Evolutionary conservation across 2,113 vertebrate species (phyloP), one percentile per base, ranked within the genome.

Genomic region (Astur gentilis): DNA sequence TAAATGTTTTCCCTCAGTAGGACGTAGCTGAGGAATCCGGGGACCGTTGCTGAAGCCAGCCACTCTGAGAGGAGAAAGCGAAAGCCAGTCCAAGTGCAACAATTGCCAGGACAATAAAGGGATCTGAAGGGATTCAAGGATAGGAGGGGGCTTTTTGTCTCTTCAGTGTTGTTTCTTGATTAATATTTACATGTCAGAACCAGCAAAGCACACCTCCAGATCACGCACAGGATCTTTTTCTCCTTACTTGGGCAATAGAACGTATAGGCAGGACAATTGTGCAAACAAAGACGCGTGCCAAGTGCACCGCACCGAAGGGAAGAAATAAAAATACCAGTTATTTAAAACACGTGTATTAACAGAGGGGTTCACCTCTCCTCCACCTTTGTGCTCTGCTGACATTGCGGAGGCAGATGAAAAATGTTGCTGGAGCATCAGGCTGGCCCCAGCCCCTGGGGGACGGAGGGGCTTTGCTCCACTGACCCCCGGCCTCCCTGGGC

Each of bases 1-100:
- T 97, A 96, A 97, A 96, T 98, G 96, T 97, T 98, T 97, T 97
- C 60, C 80, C 97, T 97, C 97, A 96, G 96, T 97, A 88, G 97
- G 97, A 97, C 36, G 13, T 89, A 96, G 81, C 94, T 97, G 83
- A 94, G 95, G 96, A 97, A 97, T 98, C 96, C 93, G 70, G 82
- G 90, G 94, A 95, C 67, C 27, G 17, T 91, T 60, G 95, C 85
- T 88, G 76, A 60, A 96, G 95, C 94, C 96, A 97, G 89, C 77
- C n/a, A 26, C 83, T 94, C 86, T 64, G 79, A 96, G 95, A 96
- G 67, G 78, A 94, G 93, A 96, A 82, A 86, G 93, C 18, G 6
- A 88, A 60, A 95, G 62, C 80, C 85, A 66, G 91, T 95, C 95
- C 97, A 97, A 98, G 83, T 85, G 93, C 87, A 98, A 98, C 97